These are phyloP conservation scores for Pseudococcus viburni DNA, from an alignment of 2,888 invertebrate species.

Conservation along the genomic window DNA sequence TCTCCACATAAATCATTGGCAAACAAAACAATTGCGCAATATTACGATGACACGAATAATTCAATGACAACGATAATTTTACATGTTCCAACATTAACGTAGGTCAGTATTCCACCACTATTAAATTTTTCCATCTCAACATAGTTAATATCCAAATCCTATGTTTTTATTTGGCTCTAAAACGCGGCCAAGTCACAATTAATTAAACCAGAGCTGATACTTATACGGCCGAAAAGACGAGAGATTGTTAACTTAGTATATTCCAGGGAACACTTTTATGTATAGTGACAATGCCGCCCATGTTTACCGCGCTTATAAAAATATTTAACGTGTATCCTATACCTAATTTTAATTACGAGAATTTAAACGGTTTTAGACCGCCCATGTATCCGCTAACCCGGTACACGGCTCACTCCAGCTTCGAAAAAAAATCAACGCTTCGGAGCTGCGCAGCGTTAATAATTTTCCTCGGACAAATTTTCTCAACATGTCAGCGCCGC, in stretches of 20 bases:
- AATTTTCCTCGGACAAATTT: constrained; percentile 19
- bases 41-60: too few species aligned
- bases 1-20: too few species aligned
- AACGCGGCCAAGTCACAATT: not conserved
- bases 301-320: constrained; percentile 18
- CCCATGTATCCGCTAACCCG: not conserved
- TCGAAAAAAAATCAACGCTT: not conserved
- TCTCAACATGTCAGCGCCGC: not conserved
- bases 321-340: constrained; percentile 6
- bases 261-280: not conserved
- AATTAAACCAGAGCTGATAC: not conserved
- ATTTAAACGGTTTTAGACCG: constrained; percentile 24
- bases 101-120: too few species aligned
- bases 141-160: too few species aligned
- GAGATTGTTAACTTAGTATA: not conserved
- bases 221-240: not conserved
- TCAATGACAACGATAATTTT: too few species aligned
- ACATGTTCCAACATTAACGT: too few species aligned
- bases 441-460: not conserved
- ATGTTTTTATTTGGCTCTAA: not conserved
- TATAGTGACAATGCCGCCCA: constrained; percentile 6
- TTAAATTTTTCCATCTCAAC: too few species aligned
- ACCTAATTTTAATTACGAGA: constrained; percentile 37
- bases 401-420: not conserved
- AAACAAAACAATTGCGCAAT: too few species aligned